Evolutionary conservation across 2,797 vertebrate genomes (phyloP).

Genomic region (Melanotaenia nigrans): DNA sequence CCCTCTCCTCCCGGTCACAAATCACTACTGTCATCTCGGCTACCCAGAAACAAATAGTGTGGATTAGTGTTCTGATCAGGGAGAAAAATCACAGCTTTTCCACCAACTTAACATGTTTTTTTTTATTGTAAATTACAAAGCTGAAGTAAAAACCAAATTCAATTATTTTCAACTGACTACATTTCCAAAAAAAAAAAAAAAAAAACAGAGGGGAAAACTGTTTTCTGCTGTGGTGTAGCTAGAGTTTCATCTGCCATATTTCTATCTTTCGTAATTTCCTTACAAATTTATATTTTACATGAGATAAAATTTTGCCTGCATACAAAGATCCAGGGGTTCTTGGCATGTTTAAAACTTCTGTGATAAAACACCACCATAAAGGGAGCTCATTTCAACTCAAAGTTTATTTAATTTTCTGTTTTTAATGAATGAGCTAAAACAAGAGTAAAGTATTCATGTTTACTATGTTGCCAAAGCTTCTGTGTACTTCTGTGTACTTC

Average conservation of each 20-base stretch:
- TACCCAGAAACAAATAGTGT: constrained; percentile 34
- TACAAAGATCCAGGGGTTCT: not conserved
- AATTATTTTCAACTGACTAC: not conserved
- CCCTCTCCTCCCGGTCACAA: constrained; percentile 85
- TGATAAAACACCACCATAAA: not conserved
- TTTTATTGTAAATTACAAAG: not conserved
- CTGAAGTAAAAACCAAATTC: not conserved
- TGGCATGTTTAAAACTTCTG: not conserved
- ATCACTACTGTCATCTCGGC: constrained; percentile 84
- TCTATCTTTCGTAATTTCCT: not conserved
- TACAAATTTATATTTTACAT: not conserved
- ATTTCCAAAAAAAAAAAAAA: not conserved
- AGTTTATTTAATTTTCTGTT: not conserved
- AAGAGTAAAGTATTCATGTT: too few species aligned
- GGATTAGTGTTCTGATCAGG: constrained; percentile 3
- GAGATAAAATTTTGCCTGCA: too few species aligned
- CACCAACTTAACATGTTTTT: too few species aligned
- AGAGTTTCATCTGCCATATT: not conserved
- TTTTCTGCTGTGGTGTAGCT: not conserved
- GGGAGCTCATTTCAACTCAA: not conserved
- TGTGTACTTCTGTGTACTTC: not conserved
- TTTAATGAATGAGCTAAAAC: not conserved
- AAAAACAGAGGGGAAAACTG: not conserved
- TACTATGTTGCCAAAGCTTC: too few species aligned
- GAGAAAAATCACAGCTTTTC: constrained; percentile 14